These are phyloP conservation scores for Spinibarbus caldwelli DNA, from an alignment of 2,797 vertebrate genomes.

Conservation along the genomic window DNA sequence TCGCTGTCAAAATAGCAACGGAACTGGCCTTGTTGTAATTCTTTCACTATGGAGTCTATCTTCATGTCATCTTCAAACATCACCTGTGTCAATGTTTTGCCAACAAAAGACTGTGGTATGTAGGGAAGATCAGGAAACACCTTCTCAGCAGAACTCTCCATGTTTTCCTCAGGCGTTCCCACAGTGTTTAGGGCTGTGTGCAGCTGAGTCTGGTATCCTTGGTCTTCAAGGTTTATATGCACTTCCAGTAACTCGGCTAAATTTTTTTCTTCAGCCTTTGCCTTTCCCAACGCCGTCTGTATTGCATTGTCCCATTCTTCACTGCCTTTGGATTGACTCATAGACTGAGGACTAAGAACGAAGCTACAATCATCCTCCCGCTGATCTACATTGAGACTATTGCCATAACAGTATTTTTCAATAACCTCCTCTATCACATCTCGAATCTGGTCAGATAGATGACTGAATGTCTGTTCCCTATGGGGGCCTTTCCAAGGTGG, in stretches of 20 bases:
- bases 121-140: conserved; percentile 81
- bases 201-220: conserved; percentile 78
- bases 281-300: conserved; percentile 68
- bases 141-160: conserved; percentile 70
- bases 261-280: conserved; percentile 66
- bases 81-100: conserved; percentile 88
- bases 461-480: conserved; percentile 61
- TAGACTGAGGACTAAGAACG: conserved; percentile 75
- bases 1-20: conserved; percentile 88
- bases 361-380: conserved; percentile 76
- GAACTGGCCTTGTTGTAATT: conserved; percentile 84
- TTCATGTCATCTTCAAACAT: conserved; percentile 87
- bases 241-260: conserved; percentile 77
- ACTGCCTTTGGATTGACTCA: conserved; percentile 78
- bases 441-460: conserved; percentile 69
- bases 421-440: conserved; percentile 84
- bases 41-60: conserved; percentile 83
- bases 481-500: conserved; percentile 58
- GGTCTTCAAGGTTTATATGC: conserved; percentile 81
- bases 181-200: conserved; percentile 72
- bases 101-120: conserved; percentile 86
- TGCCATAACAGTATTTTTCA: conserved; percentile 77
- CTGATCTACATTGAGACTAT: conserved; percentile 54
- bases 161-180: conserved; percentile 47
- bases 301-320: conserved; percentile 82